Evolutionary conservation across 2,113 vertebrate species (phyloP).

Genomic region (Triplophysa dalaica): DNA sequence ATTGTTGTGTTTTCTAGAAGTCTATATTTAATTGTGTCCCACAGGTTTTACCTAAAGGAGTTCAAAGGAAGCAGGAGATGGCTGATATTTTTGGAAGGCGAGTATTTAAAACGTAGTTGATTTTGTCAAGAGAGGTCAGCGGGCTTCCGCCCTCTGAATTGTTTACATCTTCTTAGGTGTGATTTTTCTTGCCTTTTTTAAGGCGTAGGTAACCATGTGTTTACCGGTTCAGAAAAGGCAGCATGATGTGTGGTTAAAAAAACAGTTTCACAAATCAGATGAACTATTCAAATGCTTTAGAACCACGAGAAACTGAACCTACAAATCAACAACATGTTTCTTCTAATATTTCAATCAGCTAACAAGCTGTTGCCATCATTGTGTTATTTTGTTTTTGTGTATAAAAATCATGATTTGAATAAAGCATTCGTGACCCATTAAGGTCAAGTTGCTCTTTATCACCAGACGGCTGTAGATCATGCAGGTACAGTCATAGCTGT

Average conservation of each 20-base stretch:
- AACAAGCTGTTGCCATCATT: background rate
- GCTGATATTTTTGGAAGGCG: slow-evolving; percentile 79
- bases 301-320: too few species aligned
- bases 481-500: background rate
- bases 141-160: slow-evolving; percentile 54
- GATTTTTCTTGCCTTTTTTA: slow-evolving; percentile 58
- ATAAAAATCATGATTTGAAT: background rate
- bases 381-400: background rate
- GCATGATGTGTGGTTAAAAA: too few species aligned
- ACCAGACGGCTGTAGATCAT: background rate
- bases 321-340: too few species aligned
- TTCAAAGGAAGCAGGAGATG: slow-evolving; percentile 76
- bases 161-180: slow-evolving; percentile 59
- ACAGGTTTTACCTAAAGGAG: slow-evolving; percentile 76
- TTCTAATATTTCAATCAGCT: background rate
- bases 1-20: slow-evolving; percentile 42
- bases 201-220: slow-evolving; percentile 19
- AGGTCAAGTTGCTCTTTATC: background rate
- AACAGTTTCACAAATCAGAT: too few species aligned
- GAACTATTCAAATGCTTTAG: too few species aligned
- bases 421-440: background rate
- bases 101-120: slow-evolving; percentile 71
- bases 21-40: slow-evolving; percentile 61
- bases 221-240: background rate
- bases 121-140: slow-evolving; percentile 66